Conservation (phyloP, 2,113 vertebrate genomes). For the Grammomys dolichurus region DNA sequence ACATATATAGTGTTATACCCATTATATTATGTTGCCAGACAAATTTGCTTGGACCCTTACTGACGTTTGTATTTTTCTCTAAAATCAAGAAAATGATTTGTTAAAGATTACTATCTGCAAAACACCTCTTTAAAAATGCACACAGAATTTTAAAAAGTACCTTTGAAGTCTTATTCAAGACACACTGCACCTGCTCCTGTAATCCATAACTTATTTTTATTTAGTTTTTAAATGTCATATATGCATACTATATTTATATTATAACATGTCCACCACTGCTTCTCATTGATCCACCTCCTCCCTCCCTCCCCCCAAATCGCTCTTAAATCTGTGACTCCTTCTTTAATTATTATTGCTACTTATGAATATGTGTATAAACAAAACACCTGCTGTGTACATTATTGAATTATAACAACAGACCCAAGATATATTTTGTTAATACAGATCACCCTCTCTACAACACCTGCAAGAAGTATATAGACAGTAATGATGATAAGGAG, state of each 20-base stretch:
- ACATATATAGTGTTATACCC: not conserved
- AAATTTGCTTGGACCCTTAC: not conserved
- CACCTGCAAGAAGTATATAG: too few species aligned
- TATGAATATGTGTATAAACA: not conserved
- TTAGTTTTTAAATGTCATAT: not conserved
- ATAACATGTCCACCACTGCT: not conserved
- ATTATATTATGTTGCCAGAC: not conserved
- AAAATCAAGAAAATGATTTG: constrained; percentile 27
- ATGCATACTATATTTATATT: not conserved
- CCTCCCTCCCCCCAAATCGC: not conserved
- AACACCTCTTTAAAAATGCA: not conserved
- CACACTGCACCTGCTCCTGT: not conserved
- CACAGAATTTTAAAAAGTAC: not conserved
- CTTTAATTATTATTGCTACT: not conserved
- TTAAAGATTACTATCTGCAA: not conserved
- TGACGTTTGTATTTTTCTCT: not conserved
- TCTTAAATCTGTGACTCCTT: not conserved
- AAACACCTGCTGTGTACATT: not conserved
- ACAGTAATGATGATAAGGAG: not conserved
- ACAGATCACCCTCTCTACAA: too few species aligned
- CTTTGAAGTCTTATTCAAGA: not conserved
- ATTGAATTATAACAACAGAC: not conserved
- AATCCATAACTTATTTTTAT: not conserved
- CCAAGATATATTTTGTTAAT: not conserved
- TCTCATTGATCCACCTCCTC: not conserved